A percentile compares a stretch with the other conserved stretches of the same genome.
Conservation (phyloP, 2,888 invertebrate genomes). For the Drosophila birchii region DNA sequence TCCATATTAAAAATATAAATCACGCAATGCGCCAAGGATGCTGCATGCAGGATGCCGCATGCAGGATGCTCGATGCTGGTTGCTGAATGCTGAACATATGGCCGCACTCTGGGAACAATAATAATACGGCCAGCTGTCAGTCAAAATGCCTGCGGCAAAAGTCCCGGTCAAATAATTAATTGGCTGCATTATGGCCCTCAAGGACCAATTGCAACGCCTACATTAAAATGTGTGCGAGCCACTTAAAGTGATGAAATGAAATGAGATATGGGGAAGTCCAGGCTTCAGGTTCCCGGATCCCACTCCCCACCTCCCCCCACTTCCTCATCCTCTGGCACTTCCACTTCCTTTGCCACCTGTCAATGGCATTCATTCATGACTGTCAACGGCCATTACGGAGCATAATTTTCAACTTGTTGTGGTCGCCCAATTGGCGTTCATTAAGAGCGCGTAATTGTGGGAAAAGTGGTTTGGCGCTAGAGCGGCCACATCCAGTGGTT, state of each 20-base stretch:
- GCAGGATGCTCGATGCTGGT: conserved; percentile 2
- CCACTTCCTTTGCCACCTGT: conserved; percentile 40
- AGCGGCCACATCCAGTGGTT: conserved; percentile 35
- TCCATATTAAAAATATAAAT: conserved; percentile 75
- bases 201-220: conserved; percentile 8
- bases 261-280: conserved; percentile 3
- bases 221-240: conserved; percentile 8
- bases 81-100: conserved; percentile 31
- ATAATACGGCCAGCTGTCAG: conserved; percentile 72
- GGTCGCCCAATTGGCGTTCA: conserved; percentile 72
- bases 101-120: conserved; percentile 55
- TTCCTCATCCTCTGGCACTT: conserved; percentile 27
- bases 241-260: conserved; percentile 21
- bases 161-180: conserved; percentile 68
- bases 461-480: conserved; percentile 62
- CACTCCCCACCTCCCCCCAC: neutral
- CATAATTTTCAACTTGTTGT: conserved; percentile 78
- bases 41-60: conserved; percentile 12
- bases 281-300: neutral
- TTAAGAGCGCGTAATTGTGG: conserved; percentile 75
- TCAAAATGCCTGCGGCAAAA: conserved; percentile 60
- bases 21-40: conserved; percentile 58
- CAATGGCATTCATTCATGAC: conserved; percentile 46
- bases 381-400: conserved; percentile 37
- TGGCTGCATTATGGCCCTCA: conserved; percentile 66